Evolutionary conservation across 2,888 invertebrate genomes (phyloP).

Genomic region (Keiferia lycopersicella): DNA sequence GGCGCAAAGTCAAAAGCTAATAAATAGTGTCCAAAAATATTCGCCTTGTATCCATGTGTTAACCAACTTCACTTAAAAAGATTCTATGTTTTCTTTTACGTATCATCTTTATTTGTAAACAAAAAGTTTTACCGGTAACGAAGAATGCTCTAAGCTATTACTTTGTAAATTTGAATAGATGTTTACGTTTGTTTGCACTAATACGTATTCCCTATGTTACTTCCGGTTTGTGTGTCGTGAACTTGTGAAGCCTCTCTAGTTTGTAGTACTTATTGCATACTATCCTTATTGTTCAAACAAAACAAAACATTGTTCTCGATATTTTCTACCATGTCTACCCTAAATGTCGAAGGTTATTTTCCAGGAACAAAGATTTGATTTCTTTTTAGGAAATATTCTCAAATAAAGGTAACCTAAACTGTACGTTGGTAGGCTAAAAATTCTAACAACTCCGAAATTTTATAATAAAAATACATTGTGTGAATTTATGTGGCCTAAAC

Average conservation of each 20-base stretch:
- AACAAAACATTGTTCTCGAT: too few species aligned
- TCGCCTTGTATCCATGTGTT: background rate
- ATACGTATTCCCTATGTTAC: constrained; percentile 24
- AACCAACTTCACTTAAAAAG: background rate
- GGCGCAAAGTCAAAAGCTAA: background rate
- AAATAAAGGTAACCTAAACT: background rate
- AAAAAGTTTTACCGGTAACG: too few species aligned
- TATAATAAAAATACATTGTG: background rate
- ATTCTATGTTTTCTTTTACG: too few species aligned
- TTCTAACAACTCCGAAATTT: background rate
- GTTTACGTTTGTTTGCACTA: background rate
- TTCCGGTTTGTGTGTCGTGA: constrained; percentile 38
- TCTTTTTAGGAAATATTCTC: too few species aligned
- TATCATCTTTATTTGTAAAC: too few species aligned
- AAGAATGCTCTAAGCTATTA: too few species aligned
- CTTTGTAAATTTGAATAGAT: background rate
- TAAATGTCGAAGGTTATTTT: too few species aligned
- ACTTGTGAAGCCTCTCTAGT: constrained; percentile 45
- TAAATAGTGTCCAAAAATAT: too few species aligned
- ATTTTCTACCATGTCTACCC: too few species aligned
- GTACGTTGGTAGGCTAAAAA: background rate
- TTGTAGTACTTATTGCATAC: constrained; percentile 22
- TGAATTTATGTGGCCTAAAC: background rate
- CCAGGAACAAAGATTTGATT: too few species aligned
- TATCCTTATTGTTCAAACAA: too few species aligned